Base-by-base conservation (phyloP, 2,888 invertebrate species). In the Cryptocheilus praepositus region DNA sequence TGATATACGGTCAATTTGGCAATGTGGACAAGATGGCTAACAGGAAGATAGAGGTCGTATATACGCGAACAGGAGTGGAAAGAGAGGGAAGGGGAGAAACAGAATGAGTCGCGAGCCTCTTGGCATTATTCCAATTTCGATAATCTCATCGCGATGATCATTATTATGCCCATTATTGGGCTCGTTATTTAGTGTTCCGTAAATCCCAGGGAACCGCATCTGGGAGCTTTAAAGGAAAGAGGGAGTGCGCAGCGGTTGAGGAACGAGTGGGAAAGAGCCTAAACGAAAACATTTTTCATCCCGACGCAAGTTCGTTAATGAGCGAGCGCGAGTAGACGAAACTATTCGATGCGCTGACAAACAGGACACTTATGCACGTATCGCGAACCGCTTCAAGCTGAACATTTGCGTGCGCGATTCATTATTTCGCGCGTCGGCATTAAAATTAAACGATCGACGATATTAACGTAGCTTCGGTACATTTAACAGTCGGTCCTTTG, bases 121-220 rank as follows among this genome's bases (percentile, higher is more conserved):
- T 85, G 85, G 85, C 84, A 73, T 74, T 76, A 81, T 81, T 83
- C 85, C 85, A 85, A 81, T 85, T 84, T 84, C 83, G 83, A 84
- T 84, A 84, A 84, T 82, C 82, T 81, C 77, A 71, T 77, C 77
- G 74, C 74, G 66, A 75, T 74, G 75, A 81, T 83, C 82, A 81
- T 83, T 80, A 82, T 83, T 83, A 82, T 78, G 79, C 76, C 83
- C 82, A 79, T 81, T 83, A 84, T 85, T 83, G 83, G 82, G 71
- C 78, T 79, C 77, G 80, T 83, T 85, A 84, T 83, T 85, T 82
- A 85, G 79, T 77, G 77, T 74, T 59, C 78, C 70, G 72, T 80
- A 81, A 84, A 84, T 84, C 80, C 77, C 68, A 73, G 79, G 72
- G 67, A 80, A 81, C 78, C 73, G 69, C 71, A 58, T 69, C 58